Percentiles rank a stretch among this genome's conserved stretches.
phyloP scores from a whole-genome alignment of 1,140 invertebrate genomes.

The Diorhabda carinulata region DNA sequence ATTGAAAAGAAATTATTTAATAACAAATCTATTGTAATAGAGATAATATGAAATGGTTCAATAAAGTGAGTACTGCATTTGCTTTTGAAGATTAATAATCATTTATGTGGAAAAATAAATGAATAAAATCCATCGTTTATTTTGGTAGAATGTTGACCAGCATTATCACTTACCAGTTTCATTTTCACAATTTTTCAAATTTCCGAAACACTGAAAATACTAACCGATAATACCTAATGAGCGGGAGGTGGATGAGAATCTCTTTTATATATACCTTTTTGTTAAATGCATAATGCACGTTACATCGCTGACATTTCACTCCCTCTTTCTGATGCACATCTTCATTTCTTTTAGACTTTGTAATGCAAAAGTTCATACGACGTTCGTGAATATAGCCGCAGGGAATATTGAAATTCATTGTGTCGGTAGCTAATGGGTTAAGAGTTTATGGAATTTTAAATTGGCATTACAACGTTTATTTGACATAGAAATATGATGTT shows the following conservation, averaged over 20 bases:
- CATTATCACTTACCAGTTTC: background rate
- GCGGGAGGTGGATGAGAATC: background rate
- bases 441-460: too few species aligned
- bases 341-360: background rate
- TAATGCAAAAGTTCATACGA: background rate
- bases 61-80: too few species aligned
- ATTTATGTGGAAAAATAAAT: too few species aligned
- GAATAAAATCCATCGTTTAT: too few species aligned
- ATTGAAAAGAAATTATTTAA: too few species aligned
- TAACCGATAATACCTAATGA: background rate
- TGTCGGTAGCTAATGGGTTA: background rate
- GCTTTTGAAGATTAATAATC: too few species aligned
- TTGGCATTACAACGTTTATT: too few species aligned
- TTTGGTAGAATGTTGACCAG: background rate
- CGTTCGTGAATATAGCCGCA: background rate
- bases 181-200: background rate
- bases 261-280: constrained; percentile 1
- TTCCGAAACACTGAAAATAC: background rate
- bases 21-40: too few species aligned
- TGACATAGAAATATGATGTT: too few species aligned
- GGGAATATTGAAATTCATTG: background rate
- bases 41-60: too few species aligned
- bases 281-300: background rate
- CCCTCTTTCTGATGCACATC: background rate
- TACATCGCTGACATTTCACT: background rate